A percentile compares a stretch with the other conserved stretches of the same genome.
phyloP scores from a whole-genome alignment of 2,113 vertebrate species.

The Salminus brasiliensis region DNA sequence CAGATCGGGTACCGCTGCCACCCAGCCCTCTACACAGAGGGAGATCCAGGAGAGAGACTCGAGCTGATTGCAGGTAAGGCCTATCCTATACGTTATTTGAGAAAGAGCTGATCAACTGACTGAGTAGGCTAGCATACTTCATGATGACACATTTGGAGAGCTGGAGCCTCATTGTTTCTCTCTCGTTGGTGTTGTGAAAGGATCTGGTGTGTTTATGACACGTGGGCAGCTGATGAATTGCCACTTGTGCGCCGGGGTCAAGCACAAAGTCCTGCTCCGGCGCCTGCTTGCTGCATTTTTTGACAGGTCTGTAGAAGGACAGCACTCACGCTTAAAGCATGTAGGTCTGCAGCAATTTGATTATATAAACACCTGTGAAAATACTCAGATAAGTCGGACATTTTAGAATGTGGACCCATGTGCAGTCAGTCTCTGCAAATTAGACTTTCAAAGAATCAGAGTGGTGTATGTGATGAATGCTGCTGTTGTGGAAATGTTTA shows the following conservation, averaged over 20 bases:
- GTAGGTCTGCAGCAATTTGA: background rate
- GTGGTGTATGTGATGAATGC: constrained; percentile 22
- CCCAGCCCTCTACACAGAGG: constrained; percentile 94
- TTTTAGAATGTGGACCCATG: background rate
- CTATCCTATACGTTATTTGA: constrained; percentile 12
- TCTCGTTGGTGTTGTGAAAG: constrained; percentile 65
- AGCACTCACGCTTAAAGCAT: background rate
- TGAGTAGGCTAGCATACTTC: constrained; percentile 5
- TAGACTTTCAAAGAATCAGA: constrained; percentile 32
- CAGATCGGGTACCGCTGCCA: constrained; percentile 98
- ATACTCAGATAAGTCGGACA: background rate
- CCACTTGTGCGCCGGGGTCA: constrained; percentile 93
- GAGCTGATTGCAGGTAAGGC: constrained; percentile 92
- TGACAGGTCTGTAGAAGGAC: constrained; percentile 80
- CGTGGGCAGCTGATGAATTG: constrained; percentile 98
- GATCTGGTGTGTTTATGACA: constrained; percentile 93
- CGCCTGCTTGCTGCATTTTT: constrained; percentile 96
- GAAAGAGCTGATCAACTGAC: constrained; percentile 31
- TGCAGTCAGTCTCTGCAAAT: constrained; percentile 19
- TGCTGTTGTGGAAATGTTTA: constrained; percentile 28
- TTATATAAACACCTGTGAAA: background rate
- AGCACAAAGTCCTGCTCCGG: constrained; percentile 93
- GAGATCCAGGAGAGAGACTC: constrained; percentile 95
- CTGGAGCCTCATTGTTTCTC: constrained; percentile 42
- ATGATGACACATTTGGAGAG: constrained; percentile 10